These are phyloP conservation scores for Myotis brandtii DNA, from an alignment of 2,113 vertebrate genomes.

Conservation along the genomic window DNA sequence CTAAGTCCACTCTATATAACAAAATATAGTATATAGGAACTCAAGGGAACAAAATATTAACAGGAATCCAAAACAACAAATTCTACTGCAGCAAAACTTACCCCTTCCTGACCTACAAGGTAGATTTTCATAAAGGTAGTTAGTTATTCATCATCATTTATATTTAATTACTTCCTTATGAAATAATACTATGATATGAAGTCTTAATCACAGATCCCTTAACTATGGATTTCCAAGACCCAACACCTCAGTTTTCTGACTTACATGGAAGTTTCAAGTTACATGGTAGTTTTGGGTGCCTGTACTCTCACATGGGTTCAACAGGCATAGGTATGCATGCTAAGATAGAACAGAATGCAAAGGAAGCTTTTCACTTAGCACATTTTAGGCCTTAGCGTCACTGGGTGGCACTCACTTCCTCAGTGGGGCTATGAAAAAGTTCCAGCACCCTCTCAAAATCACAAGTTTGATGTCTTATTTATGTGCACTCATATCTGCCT, in stretches of 20 bases:
- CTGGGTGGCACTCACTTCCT: background rate
- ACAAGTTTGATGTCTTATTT: background rate
- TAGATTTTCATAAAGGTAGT: constrained; percentile 6
- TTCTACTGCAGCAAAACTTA: background rate
- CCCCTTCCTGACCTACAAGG: background rate
- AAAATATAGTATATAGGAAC: background rate
- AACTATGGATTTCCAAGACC: background rate
- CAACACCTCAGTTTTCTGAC: background rate
- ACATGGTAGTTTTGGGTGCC: background rate
- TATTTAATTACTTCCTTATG: constrained; percentile 9
- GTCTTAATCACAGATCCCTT: background rate
- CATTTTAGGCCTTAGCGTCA: constrained; percentile 2
- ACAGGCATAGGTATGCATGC: background rate
- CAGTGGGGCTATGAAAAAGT: background rate
- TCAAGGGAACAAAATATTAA: constrained; percentile 18
- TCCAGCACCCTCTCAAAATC: constrained; percentile 8
- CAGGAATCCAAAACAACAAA: background rate
- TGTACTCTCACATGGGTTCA: background rate
- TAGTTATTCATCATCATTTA: constrained; percentile 11
- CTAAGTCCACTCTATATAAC: background rate
- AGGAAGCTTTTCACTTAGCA: background rate
- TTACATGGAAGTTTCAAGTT: background rate
- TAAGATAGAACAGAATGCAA: background rate
- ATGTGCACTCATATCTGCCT: background rate
- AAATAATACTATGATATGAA: constrained; percentile 28